These are phyloP conservation scores for Chiloscyllium plagiosum DNA, from an alignment of 2,113 vertebrate species.

Conservation along the genomic window DNA sequence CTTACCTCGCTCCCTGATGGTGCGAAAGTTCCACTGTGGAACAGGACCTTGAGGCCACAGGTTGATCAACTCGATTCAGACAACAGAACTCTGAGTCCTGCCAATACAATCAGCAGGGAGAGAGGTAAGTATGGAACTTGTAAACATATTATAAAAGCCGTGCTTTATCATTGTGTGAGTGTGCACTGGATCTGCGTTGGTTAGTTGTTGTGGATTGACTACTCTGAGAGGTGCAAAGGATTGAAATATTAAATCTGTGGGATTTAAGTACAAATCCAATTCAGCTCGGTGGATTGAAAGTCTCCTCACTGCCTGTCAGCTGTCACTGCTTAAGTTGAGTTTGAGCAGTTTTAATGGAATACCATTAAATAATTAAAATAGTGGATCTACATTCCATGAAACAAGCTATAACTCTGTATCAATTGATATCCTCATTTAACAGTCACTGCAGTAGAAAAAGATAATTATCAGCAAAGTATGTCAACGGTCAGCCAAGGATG, in stretches of 20 bases:
- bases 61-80: conserved; percentile 26
- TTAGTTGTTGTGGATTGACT: not conserved
- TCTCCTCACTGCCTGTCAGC: not conserved
- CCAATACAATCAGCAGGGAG: conserved; percentile 34
- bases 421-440: not conserved
- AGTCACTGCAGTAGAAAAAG: not conserved
- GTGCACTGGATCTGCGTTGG: not conserved
- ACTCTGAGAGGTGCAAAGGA: not conserved
- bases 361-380: not conserved
- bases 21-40: conserved; percentile 33
- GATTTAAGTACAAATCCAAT: not conserved
- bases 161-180: conserved; percentile 8
- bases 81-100: conserved; percentile 34
- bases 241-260: not conserved
- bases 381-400: not conserved
- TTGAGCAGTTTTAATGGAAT: not conserved
- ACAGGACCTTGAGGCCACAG: conserved; percentile 30
- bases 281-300: not conserved
- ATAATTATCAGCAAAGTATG: not conserved
- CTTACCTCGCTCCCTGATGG: conserved; percentile 32
- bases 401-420: not conserved
- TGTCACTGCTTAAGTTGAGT: not conserved
- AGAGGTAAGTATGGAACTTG: conserved; percentile 11
- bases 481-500: not conserved
- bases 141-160: conserved; percentile 8